Base-by-base conservation (phyloP, 2,888 invertebrate species). In the Salticus scenicus region DNA sequence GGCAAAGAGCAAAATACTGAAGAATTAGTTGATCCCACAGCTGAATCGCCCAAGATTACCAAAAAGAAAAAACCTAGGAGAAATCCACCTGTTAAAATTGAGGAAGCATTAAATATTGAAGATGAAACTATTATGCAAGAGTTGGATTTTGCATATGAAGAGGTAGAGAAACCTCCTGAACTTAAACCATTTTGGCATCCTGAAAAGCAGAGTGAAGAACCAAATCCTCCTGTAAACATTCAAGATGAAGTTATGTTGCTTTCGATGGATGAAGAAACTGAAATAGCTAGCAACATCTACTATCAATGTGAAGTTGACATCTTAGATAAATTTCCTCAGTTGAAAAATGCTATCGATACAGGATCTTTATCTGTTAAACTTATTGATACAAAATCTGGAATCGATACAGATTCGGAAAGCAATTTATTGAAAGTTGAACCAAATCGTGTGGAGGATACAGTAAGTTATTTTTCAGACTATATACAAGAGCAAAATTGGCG, bases 121-220 rank as follows among this genome's bases (percentile, higher is more conserved):
- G 41, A 30, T n/a, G 31, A 24, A 47, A 14, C 10, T 20, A 27
- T 30, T 20, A 12, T 20, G 2, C 27, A 72, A 57, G 20, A 14
- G 10, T 10, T 57, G 14, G 31, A n/a, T 30, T 24, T 27, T 17
- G 1, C 17, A 14, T 37, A 8, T 10, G 57, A 74, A 28, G 42
- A 37, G 33, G 20, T 17, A 7, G 84, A 84, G 30, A 78, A 69
- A 20, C 84, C 84, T 1, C 84, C 84, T 4, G 42, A 79, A 66
- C 64, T 85, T 0, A 70, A 73, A 33, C 84, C 84, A 74, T 85
- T 85, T 74, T 85, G 84, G 84, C 63, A 69, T 47, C 78, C 73
- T 20, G 78, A 69, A 10, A 57, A 57, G 24, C 57, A 57, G 24
- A 10, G 10, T 7, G 37, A 37, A 37, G 37, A 37, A 37, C 37